phyloP scores from a whole-genome alignment of 1,140 invertebrate genomes.

The Nylanderia fulva region DNA sequence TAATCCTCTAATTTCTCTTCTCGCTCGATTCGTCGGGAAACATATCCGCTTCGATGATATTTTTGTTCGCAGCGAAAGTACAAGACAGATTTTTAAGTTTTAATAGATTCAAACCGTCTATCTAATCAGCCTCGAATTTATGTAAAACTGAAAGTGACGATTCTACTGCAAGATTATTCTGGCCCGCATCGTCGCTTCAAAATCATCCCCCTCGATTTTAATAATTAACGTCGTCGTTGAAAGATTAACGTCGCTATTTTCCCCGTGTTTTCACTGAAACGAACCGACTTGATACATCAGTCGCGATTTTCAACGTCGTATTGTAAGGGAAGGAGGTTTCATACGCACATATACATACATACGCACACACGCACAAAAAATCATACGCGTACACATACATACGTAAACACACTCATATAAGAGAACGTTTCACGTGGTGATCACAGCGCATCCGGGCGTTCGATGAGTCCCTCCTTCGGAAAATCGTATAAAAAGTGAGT shows the following conservation, averaged over 20 bases:
- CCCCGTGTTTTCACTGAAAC: background rate
- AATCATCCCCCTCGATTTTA: background rate
- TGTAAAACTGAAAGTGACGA: background rate
- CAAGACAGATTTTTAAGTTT: background rate
- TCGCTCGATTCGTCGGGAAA: background rate
- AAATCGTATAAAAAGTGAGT: conserved; percentile 78
- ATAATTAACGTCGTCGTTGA: conserved; percentile 39
- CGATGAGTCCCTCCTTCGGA: conserved; percentile 47
- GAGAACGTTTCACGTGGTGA: conserved; percentile 57
- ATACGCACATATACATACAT: conserved; percentile 11
- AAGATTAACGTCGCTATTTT: conserved; percentile 31
- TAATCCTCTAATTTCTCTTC: background rate
- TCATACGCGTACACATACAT: conserved; percentile 7
- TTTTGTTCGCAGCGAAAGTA: background rate
- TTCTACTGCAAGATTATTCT: too few relatives aligned
- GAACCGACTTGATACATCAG: conserved; percentile 24
- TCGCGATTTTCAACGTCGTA: conserved; percentile 19
- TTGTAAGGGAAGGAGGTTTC: conserved; percentile 14
- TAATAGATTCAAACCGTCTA: background rate
- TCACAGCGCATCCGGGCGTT: conserved; percentile 56
- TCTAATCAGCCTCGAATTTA: background rate
- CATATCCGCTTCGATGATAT: background rate
- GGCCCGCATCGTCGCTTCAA: background rate
- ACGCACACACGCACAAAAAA: conserved; percentile 16
- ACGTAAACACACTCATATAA: conserved; percentile 30